phyloP scores from a whole-genome alignment of 2,888 invertebrate genomes.

The Pecten maximus region DNA sequence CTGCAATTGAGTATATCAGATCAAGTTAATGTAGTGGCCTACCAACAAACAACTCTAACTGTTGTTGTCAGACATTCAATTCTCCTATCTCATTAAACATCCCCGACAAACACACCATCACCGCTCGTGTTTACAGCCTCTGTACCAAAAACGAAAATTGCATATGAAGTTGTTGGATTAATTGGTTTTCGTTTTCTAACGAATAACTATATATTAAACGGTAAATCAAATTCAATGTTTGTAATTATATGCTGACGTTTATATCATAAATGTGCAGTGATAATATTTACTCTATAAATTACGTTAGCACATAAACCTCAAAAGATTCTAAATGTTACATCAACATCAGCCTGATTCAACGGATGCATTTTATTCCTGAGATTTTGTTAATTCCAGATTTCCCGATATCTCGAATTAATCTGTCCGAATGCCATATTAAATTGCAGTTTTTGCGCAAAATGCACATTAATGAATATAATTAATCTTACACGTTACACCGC shows the following conservation, averaged over 20 bases:
- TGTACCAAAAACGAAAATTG: not conserved
- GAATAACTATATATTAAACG: not conserved
- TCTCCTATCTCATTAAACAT: not conserved
- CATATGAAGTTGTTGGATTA: not conserved
- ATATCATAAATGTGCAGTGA: too few relatives aligned
- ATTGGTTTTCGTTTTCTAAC: not conserved
- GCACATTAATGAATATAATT: slow-evolving; percentile 18
- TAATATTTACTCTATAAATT: not conserved
- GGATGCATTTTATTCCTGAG: not conserved
- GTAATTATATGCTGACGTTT: not conserved
- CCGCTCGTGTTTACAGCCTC: not conserved
- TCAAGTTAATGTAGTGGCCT: not conserved
- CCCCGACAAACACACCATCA: not conserved
- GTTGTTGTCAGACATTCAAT: slow-evolving; percentile 17
- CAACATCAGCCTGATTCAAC: not conserved
- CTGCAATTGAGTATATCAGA: not conserved
- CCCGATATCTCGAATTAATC: not conserved
- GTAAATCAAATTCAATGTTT: not conserved
- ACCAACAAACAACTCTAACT: not conserved
- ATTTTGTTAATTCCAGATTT: not conserved
- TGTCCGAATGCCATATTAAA: not conserved
- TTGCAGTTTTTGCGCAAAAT: not conserved
- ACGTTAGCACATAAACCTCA: not conserved
- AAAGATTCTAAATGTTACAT: not conserved
- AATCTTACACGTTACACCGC: not conserved